Conservation (phyloP, 2,888 invertebrate species). For the Plutella xylostella region DNA sequence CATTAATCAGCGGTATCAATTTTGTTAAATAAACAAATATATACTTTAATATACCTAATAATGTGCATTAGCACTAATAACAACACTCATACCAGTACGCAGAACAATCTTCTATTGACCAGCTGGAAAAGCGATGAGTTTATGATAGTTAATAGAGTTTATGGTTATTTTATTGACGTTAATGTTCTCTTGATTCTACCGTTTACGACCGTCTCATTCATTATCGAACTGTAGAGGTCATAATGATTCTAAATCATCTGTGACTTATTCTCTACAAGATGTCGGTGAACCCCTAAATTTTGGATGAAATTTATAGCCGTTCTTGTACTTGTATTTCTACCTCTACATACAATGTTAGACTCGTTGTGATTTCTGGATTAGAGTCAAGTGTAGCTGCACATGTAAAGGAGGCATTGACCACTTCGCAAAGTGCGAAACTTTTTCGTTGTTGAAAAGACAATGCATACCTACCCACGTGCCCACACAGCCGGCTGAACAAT, state of each 20-base stretch:
- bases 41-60: too few relatives aligned
- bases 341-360: not conserved
- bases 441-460: constrained; percentile 20
- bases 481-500: constrained; percentile 36
- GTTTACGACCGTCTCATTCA: constrained; percentile 65
- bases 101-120: constrained; percentile 53
- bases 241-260: constrained; percentile 60
- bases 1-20: too few relatives aligned
- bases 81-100: constrained; percentile 56
- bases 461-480: constrained; percentile 30
- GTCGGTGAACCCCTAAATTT: constrained; percentile 25
- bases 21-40: too few relatives aligned
- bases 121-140: constrained; percentile 54
- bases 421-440: not conserved
- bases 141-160: constrained; percentile 66
- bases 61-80: too few relatives aligned
- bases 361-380: constrained; percentile 19
- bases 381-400: not conserved
- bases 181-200: constrained; percentile 62
- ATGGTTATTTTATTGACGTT: constrained; percentile 69
- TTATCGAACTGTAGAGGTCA: constrained; percentile 63
- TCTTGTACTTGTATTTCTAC: not conserved
- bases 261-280: constrained; percentile 39
- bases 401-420: not conserved
- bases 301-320: too few relatives aligned